Evolutionary conservation across 2,113 vertebrate genomes (phyloP), one percentile per base, ranked within the genome.

Genomic region (Oreochromis aureus): DNA sequence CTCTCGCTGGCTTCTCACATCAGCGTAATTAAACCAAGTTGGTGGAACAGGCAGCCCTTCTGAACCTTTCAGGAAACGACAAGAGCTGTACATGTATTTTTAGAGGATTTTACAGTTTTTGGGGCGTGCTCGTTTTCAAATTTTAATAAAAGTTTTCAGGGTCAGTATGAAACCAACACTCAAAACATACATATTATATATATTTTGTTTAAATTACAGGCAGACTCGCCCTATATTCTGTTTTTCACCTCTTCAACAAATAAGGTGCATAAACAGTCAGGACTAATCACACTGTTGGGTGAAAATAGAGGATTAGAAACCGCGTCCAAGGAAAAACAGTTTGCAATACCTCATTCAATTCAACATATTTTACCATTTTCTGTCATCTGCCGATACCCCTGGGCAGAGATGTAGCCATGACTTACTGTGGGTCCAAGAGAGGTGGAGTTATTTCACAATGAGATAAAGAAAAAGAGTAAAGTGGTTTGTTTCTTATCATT

Each of bases 11-110:
- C 87, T 92, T 79, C 89, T 89, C 86, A 87, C 83, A 71, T 91
- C 87, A 83, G 27, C 39, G 87, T 89, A 94, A 95, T 93, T 91
- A 94, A 89, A 87, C 32, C 61, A 44, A 79, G 91, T 86, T 61
- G 58, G 61, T 88, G 89, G 87, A 93, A 86, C 83, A 88, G 81
- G 80, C 82, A 44, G 69, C 53, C 10, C 66, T 24, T 86, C 39
- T 83, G 81, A 87, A 87, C 55, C 48, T 22, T 55, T 55, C 87
- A 76, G 36, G 66, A 61, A 59, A 55, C 55, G 24, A 79, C 69
- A n/a, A 71, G 51, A 82, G 27, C 41, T 7, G 24, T 15, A 5
- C 32, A 9, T 19, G 24, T 69, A 66, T 69, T 82, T 59, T 78
- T 53, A 80, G 44, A n/a, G 15, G 32, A 36, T 46, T 83, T 46